Evolutionary conservation across 2,888 invertebrate genomes (phyloP).

Genomic region (Operophtera brumata): DNA sequence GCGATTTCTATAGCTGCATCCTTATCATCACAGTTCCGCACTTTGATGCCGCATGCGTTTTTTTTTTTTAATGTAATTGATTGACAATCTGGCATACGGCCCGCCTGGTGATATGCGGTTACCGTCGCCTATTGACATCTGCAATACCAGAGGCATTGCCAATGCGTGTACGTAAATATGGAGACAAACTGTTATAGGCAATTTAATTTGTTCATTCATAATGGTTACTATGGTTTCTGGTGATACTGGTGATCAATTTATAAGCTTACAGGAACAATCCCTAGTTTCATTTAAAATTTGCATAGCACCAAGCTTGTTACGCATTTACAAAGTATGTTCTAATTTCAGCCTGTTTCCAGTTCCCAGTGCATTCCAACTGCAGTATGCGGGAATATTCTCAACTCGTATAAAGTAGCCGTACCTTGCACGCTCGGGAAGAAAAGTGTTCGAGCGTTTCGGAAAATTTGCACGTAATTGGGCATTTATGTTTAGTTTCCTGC

Average conservation of each 20-base stretch:
- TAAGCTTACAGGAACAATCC: neutral
- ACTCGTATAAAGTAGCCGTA: conserved; percentile 46
- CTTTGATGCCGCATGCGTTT: too few relatives aligned
- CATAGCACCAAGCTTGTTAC: conserved; percentile 46
- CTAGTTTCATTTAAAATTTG: neutral
- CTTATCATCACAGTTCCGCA: too few relatives aligned
- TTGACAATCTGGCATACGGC: too few relatives aligned
- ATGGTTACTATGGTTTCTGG: too few relatives aligned
- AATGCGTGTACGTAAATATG: too few relatives aligned
- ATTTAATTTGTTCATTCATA: too few relatives aligned
- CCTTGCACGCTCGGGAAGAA: conserved; percentile 19
- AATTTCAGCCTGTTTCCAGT: conserved; percentile 54
- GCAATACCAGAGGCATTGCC: too few relatives aligned
- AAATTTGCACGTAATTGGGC: neutral
- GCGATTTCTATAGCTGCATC: too few relatives aligned
- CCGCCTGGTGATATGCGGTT: too few relatives aligned
- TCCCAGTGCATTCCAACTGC: conserved; percentile 51
- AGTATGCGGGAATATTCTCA: conserved; percentile 46
- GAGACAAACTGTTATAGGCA: neutral
- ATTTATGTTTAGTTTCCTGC: neutral
- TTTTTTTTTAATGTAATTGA: too few relatives aligned
- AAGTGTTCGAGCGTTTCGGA: neutral
- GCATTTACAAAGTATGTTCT: conserved; percentile 61
- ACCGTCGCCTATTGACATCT: too few relatives aligned
- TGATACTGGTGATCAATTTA: too few relatives aligned